phyloP scores from a whole-genome alignment of 1,140 invertebrate genomes.

The Dendrolimus kikuchii region DNA sequence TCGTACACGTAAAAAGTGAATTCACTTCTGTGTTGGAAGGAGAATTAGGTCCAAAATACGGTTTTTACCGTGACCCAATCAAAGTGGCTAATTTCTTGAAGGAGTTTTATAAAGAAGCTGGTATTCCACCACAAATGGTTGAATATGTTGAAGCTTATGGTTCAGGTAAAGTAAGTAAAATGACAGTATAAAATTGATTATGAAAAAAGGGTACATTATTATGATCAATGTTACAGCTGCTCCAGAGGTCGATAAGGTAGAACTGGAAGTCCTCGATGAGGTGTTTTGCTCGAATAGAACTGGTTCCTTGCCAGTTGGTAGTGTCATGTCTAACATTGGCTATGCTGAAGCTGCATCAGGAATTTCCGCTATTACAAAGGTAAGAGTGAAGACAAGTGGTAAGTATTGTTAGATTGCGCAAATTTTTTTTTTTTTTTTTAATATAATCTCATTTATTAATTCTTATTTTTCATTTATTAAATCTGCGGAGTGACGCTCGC shows the following conservation, averaged over 20 bases:
- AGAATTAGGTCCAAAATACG: slow-evolving; percentile 4
- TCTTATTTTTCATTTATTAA: no score
- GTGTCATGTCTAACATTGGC: slow-evolving; percentile 82
- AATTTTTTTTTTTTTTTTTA: no score
- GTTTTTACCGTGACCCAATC: slow-evolving; percentile 72
- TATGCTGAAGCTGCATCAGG: slow-evolving; percentile 79
- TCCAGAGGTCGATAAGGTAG: slow-evolving; percentile 44
- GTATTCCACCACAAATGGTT: slow-evolving; percentile 74
- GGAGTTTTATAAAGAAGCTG: slow-evolving; percentile 74
- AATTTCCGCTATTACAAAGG: slow-evolving; percentile 74
- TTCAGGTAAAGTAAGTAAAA: slow-evolving; percentile 53
- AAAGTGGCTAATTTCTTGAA: slow-evolving; percentile 74
- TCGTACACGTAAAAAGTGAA: slow-evolving; percentile 75
- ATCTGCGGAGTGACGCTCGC: no score
- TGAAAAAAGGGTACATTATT: slow-evolving; percentile 20
- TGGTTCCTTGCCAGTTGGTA: slow-evolving; percentile 76
- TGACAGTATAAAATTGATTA: background rate
- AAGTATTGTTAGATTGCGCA: no score
- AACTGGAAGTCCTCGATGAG: slow-evolving; percentile 34
- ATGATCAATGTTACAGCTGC: slow-evolving; percentile 25
- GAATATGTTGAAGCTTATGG: slow-evolving; percentile 83
- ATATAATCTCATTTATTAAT: no score
- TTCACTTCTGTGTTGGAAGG: slow-evolving; percentile 39
- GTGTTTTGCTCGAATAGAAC: slow-evolving; percentile 58
- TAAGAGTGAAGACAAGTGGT: slow-evolving; percentile 29